A percentile compares a stretch with the other conserved stretches of the same genome.
Conservation (phyloP, 2,113 vertebrate species). For the Rhegmatorhina hoffmannsi region DNA sequence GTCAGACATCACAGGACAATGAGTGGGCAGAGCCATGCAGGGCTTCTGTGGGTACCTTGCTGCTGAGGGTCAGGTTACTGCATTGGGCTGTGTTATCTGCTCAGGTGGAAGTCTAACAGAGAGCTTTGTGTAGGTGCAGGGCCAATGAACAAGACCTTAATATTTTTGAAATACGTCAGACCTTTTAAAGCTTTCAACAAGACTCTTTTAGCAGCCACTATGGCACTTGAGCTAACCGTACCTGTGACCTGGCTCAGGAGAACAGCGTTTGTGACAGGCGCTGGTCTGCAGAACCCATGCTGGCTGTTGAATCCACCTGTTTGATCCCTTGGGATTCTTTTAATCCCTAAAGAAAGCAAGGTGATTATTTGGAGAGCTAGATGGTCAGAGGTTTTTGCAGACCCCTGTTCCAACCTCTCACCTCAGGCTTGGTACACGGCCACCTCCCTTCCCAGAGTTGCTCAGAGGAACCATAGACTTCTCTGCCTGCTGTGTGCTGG, state of each 20-base stretch:
- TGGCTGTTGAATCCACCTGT: neutral
- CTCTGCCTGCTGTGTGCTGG: neutral
- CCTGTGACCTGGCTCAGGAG: neutral
- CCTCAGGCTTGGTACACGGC: neutral
- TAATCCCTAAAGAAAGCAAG: neutral
- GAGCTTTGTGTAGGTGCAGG: neutral
- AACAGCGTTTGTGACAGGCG: neutral
- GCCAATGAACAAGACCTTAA: neutral
- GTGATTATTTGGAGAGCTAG: neutral
- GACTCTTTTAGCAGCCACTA: neutral
- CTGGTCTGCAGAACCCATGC: neutral
- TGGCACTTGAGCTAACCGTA: neutral
- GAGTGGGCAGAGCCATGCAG: neutral
- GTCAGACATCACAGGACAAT: neutral
- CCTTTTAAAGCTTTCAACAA: neutral
- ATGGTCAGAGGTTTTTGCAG: neutral
- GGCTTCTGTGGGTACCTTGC: neutral
- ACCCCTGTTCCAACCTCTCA: neutral
- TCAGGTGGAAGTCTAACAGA: neutral
- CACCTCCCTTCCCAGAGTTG: neutral
- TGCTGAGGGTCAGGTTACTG: neutral
- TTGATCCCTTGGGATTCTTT: neutral
- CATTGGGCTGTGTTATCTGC: neutral
- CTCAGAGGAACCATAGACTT: fast-evolving
- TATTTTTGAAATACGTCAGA: neutral